These are phyloP conservation scores for Oreochromis niloticus DNA, from an alignment of 2,113 vertebrate genomes.

Conservation along the genomic window DNA sequence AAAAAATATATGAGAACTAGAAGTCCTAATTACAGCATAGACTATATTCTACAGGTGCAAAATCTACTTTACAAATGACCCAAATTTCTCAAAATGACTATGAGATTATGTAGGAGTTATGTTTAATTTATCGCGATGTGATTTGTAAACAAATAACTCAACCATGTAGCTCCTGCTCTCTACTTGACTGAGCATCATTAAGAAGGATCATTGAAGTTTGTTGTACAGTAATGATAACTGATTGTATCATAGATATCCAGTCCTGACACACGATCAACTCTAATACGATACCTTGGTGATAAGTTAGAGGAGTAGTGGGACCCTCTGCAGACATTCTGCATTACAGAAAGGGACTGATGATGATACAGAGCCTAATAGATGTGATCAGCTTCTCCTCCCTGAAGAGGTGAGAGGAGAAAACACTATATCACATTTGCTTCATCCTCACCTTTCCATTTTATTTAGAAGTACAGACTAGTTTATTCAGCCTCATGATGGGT, in stretches of 20 bases:
- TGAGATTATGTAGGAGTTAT: neutral
- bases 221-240: constrained; percentile 34
- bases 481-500: constrained; percentile 31
- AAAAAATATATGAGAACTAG: neutral
- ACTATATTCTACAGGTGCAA: neutral
- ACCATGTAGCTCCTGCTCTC: neutral
- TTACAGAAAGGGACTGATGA: constrained; percentile 2
- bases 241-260: neutral
- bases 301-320: neutral
- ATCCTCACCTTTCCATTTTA: constrained; percentile 8
- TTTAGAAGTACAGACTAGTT: constrained; percentile 49
- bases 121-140: constrained; percentile 1
- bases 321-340: neutral
- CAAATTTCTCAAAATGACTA: neutral
- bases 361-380: constrained; percentile 35
- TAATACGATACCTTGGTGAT: constrained; percentile 7
- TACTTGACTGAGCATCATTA: neutral
- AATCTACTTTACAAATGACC: neutral
- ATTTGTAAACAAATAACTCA: neutral
- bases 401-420: constrained; percentile 20
- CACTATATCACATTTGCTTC: constrained; percentile 48
- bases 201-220: constrained; percentile 21
- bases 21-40: neutral
- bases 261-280: constrained; percentile 3
- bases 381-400: constrained; percentile 21